Base-by-base conservation (phyloP, 2,888 invertebrate species). In the Morpho helenor region DNA sequence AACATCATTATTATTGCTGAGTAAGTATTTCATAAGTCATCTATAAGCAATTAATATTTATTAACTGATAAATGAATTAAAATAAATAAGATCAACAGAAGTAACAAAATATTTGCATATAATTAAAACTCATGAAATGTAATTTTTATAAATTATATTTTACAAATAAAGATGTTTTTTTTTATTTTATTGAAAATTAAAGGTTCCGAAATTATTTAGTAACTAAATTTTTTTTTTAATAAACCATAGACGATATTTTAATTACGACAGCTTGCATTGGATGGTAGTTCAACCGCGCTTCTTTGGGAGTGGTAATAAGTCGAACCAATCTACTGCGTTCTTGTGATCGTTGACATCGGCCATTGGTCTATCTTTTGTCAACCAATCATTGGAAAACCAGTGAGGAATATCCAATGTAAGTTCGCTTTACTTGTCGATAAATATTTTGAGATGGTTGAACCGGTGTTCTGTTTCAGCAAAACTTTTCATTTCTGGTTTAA, bases 341-440 rank as follows among this genome's bases (percentile, higher is more conserved):
- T 91, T 92, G 92, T 91, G 92, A 92, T 92, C 92, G 91, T 92
- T 91, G 92, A 94, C 94, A 93, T 93, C 94, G 94, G 92, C 94
- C 95, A 95, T 95, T 95, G 94, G 94, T 94, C 94, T 94, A 94
- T 93, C 93, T 92, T 94, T 94, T 93, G 94, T 93, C 94, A 94
- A 94, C 96, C 96, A 96, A 96, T 96, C 96, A 95, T 95, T 92
- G 95, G 93, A 93, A 95, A 94, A 95, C 94, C 94, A 93, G 93
- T 84, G 82, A 89, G 84, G 79, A 83, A 70, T 70, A 71, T 76
- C 80, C 84, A 84, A 85, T 87, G 90, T 90, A 90, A 90, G 89
- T 90, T 82, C 79, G 77, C 82, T 82, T 81, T 80, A 80, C 84
- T 83, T 80, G 72, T 72, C 75, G 74, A 85, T 76, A 80, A 80